Evolutionary conservation across 2,113 vertebrate species (phyloP), one percentile per base, ranked within the genome.

Genomic region (Anser brachyrhynchus): DNA sequence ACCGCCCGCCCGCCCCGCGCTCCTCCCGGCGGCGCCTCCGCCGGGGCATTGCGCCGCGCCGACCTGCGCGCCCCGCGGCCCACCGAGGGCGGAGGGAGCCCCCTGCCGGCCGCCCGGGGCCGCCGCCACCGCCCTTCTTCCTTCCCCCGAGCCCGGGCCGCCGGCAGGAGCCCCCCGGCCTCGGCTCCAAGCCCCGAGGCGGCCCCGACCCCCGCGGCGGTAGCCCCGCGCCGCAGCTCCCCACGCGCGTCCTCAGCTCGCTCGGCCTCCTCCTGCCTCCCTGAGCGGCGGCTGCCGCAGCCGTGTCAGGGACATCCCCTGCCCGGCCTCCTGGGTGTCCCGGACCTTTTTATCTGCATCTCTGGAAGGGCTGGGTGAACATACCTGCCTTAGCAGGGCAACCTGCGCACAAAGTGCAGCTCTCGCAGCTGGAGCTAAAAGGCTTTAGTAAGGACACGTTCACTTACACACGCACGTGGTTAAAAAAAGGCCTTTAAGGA

Each of bases 381-480:
- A 3, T 1, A 22, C 2, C 69, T 13, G 11, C 8, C 2, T 2
- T 57, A 46, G n/a, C 0, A 0, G 28, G 55, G 39, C 73, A 43
- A n/a, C 46, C 59, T 6, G 12, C 9, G 52, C 39, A 9, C 46
- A 15, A 37, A 33, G 43, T 17, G 35, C 25, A 35, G 46, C 46
- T 49, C 46, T 49, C 46, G 11, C 20, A 21, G 46, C 46, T 49
- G 20, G 20, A 49, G 20, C 20, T 49, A 21, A 11, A 49, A 49
- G 46, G 46, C 46, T 49, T 49, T 11, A 22, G 46, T 21, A 49
- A 49, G 46, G n/a, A 43, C 39, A 20, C 17, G 2, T 26, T 52
- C 18, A 4, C 20, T 33, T 20, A 26, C 10, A 5, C 11, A 10
- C n/a, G 6, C 10, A 12, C 5, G 15, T 46, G 3, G 15, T 8